A percentile compares a stretch with the other conserved stretches of the same genome.
These are phyloP conservation scores for Tridacna crocea DNA, from an alignment of 2,888 invertebrate species.

Conservation along the genomic window DNA sequence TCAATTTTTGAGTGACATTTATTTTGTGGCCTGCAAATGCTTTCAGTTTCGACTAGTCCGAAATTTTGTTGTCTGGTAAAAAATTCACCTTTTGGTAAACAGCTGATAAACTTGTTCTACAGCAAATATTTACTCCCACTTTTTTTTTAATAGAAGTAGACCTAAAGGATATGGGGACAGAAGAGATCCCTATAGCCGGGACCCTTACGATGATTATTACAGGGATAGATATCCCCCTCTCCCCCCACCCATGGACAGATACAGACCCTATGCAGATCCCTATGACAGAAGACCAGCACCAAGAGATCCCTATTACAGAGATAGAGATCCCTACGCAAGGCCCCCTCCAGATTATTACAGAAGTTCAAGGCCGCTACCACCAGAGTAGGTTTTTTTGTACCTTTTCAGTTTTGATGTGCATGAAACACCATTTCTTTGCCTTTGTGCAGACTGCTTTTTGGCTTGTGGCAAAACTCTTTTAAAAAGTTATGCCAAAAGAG, in stretches of 20 bases:
- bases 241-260: conserved; percentile 73
- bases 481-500: background rate
- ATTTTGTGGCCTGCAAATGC: too few species aligned
- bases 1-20: too few species aligned
- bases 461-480: too few species aligned
- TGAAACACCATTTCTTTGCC: too few species aligned
- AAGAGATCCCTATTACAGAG: conserved; percentile 69
- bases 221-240: conserved; percentile 73
- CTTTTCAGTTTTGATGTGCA: background rate
- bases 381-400: background rate
- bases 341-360: conserved; percentile 77
- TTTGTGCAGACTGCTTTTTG: too few species aligned
- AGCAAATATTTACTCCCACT: background rate
- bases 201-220: conserved; percentile 71
- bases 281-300: conserved; percentile 75
- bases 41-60: too few species aligned
- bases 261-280: conserved; percentile 75
- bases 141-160: conserved; percentile 37
- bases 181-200: conserved; percentile 61
- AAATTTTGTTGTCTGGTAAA: too few species aligned
- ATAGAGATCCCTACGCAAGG: conserved; percentile 73
- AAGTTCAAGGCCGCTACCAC: conserved; percentile 45
- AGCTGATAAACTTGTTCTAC: too few species aligned
- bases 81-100: too few species aligned
- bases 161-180: conserved; percentile 45